Base-by-base conservation (phyloP, 1,140 invertebrate species). In the Andrena cerasifolii region DNA sequence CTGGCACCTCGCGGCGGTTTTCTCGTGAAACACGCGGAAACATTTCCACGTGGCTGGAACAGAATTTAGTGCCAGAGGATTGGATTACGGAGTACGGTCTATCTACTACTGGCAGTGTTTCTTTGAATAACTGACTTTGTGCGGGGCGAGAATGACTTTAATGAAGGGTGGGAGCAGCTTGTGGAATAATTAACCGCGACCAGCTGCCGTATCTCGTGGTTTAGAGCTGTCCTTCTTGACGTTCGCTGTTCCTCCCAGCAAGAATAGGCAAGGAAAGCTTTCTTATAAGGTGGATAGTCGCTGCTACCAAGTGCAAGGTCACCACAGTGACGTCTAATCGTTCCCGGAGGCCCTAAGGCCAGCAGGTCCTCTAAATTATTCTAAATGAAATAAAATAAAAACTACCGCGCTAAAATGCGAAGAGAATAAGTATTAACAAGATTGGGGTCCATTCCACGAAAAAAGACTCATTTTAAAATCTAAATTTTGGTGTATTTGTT, bases 41-140 rank as follows among this genome's bases (percentile, higher is more conserved):
- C 49, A 68, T 75, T 75, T 63, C 26, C 28, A 12, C 43, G 16
- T 59, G 16, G 36, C 21, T 62, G 21, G 21, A 36, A 21, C 28
- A 1, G 67, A 76, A 82, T 76, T 80, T 76, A 80, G 47, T 49
- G 43, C 21, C 51, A 59, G 54, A 10, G 10, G 31, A 80, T 82
- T 63, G 24, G 12, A 76, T 80, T 54, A 65, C 62, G 10, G 28
- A 0, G 31, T 3, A 51, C 40, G 54, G 21, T 67, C 45, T 78
- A 53, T 62, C 53, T 53, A 47, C 6, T 61, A 8, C n/a, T 1
- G 36, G 14, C 14, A 4, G 12, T 49, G 33, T 76, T 70, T 82
- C 71, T 49, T 76, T 33, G 72, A 79, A 76, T 68, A 65, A 36
- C 45, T 54, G 33, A 70, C 80, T 80, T 54, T 33, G 36, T 2